Evolutionary conservation across 2,888 invertebrate genomes (phyloP), one percentile per base, ranked within the genome.

Genomic region (Polylopha cassiicola): DNA sequence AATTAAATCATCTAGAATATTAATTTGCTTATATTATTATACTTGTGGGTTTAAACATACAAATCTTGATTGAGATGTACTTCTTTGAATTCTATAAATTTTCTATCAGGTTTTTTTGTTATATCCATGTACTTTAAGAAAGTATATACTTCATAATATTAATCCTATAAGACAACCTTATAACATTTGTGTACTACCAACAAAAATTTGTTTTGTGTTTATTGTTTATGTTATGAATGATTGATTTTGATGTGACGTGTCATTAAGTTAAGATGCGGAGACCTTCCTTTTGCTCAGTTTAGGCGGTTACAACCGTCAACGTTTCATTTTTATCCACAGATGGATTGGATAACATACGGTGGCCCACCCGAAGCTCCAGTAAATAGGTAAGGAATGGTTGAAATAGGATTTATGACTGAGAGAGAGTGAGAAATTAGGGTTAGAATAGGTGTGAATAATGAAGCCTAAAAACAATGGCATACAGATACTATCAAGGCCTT

Each of bases 251-350:
- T 26, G 17, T 31, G 23, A 31, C 20, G 15, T 36, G 27, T 46
- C 28, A 20, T 18, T 28, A 31, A 30, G 18, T 18, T 28, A 31
- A 33, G 11, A 38, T 24, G 33, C 33, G 43, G 47, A 44, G 49
- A 47, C 44, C 47, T 46, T 47, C 44, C 46, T 37, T 48, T 52
- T 60, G 60, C 66, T 62, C 65, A 61, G 73, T 72, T 76, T 74
- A 79, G 85, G 77, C 81, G 84, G 85, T 77, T 80, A 73, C 55
- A 68, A 64, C 85, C 82, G 85, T 85, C 85, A 85, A 84, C 65
- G 59, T 84, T 84, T 82, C 78, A 60, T 82, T 85, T 84, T 80
- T 70, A 76, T 85, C 78, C 85, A 72, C 85, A 85, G 85, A 79
- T 84, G 71, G 68, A 53, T 55, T 53, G 53, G 60, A 69, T 64